Evolutionary conservation across 1,140 invertebrate genomes (phyloP).

Genomic region (Drosophila lacertosa): DNA sequence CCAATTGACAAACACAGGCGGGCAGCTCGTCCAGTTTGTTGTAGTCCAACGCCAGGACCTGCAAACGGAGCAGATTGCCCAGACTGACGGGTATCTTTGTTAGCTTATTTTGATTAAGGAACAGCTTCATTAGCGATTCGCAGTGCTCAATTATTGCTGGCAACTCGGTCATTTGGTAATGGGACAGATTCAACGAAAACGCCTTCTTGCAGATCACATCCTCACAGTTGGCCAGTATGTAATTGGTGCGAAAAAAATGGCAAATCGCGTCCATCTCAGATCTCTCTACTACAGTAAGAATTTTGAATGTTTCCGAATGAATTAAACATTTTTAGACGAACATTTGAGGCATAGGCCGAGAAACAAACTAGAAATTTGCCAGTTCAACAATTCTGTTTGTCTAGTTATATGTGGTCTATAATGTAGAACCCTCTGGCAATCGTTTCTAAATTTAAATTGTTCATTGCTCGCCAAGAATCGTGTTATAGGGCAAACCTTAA

Average conservation of each 20-base stretch:
- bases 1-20: slow-evolving; percentile 86
- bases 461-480: slow-evolving; percentile 17
- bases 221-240: slow-evolving; percentile 87
- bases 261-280: slow-evolving; percentile 82
- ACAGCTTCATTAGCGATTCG: slow-evolving; percentile 85
- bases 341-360: slow-evolving; percentile 25
- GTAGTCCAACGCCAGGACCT: slow-evolving; percentile 86
- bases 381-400: slow-evolving; percentile 17
- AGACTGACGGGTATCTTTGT: slow-evolving; percentile 82
- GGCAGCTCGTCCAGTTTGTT: slow-evolving; percentile 89
- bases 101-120: slow-evolving; percentile 86
- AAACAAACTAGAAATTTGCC: slow-evolving; percentile 20
- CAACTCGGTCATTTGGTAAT: slow-evolving; percentile 86
- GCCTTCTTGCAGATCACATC: slow-evolving; percentile 86
- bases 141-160: slow-evolving; percentile 85
- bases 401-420: slow-evolving; percentile 9
- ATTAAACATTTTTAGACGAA: neutral
- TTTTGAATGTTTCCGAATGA: neutral
- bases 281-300: neutral
- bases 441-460: slow-evolving; percentile 36
- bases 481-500: neutral
- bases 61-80: slow-evolving; percentile 72
- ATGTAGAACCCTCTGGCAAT: slow-evolving; percentile 5
- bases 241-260: slow-evolving; percentile 87
- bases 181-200: slow-evolving; percentile 85